Percentiles rank a stretch among this genome's conserved stretches.
These are phyloP conservation scores for Cotesia vestalis DNA, from an alignment of 1,140 invertebrate genomes.

Conservation along the genomic window DNA sequence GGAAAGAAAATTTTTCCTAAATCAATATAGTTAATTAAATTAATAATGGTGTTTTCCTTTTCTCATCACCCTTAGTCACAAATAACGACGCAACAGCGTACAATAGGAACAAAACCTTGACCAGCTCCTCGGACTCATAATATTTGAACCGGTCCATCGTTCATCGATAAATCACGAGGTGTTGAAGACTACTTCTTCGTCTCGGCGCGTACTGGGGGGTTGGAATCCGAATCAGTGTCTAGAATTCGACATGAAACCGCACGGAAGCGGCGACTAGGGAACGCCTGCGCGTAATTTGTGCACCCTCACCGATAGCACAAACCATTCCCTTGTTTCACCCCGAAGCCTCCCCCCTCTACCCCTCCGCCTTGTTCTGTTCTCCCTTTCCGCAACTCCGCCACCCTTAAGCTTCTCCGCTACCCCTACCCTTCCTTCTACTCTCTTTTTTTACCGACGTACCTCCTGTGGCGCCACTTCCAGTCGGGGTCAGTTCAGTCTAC, in stretches of 20 bases:
- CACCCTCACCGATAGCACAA: constrained; percentile 3
- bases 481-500: constrained; percentile 54
- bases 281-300: constrained; percentile 26
- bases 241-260: constrained; percentile 24
- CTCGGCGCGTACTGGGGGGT: constrained; percentile 1
- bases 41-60: no score
- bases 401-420: no score
- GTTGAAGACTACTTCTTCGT: background rate
- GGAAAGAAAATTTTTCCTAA: no score
- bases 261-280: constrained; percentile 10
- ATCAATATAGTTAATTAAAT: no score
- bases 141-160: no score
- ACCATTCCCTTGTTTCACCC: constrained; percentile 20
- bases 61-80: no score
- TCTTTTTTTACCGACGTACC: constrained; percentile 33
- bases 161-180: constrained; percentile 3
- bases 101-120: no score
- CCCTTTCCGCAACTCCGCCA: no score
- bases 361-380: background rate
- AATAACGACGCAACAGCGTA: no score
- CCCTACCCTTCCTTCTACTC: no score
- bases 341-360: background rate
- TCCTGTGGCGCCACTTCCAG: constrained; percentile 49
- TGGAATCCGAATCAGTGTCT: constrained; percentile 22
- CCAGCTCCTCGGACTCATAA: no score